These are phyloP conservation scores for Oplegnathus fasciatus DNA, from an alignment of 2,113 vertebrate genomes.

Conservation along the genomic window DNA sequence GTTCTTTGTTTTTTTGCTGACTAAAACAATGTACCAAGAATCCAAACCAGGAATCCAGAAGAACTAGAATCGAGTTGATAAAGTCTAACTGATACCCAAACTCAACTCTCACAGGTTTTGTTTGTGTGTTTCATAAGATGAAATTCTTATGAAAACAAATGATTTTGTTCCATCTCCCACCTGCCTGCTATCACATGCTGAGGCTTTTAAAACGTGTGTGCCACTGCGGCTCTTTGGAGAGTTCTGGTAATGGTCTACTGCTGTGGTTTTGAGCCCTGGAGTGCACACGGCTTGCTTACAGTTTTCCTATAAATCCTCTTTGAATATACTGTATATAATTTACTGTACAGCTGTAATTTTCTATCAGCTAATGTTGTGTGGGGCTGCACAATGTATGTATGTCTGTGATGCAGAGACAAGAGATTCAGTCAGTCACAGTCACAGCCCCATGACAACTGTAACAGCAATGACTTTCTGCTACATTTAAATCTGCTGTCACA, in stretches of 20 bases:
- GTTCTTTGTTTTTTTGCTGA: background rate
- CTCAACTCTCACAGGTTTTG: background rate
- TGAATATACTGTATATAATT: no score
- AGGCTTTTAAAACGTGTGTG: background rate
- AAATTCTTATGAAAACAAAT: background rate
- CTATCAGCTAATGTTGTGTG: background rate
- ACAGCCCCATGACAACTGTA: no score
- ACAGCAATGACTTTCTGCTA: background rate
- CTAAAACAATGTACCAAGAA: background rate
- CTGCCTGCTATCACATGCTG: background rate
- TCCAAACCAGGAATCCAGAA: no score
- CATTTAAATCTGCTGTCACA: background rate
- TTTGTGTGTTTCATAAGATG: background rate
- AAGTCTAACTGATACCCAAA: background rate
- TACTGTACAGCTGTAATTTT: no score
- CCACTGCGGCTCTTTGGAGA: background rate
- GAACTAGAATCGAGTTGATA: background rate
- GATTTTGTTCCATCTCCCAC: background rate
- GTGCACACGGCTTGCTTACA: background rate
- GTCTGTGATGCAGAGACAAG: constrained; percentile 10
- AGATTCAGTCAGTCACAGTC: background rate
- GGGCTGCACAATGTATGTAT: background rate
- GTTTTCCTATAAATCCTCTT: background rate
- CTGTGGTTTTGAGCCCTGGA: background rate
- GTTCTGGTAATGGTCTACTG: background rate